Conservation (phyloP, 2,888 invertebrate genomes). For the Eristalis pertinax region DNA sequence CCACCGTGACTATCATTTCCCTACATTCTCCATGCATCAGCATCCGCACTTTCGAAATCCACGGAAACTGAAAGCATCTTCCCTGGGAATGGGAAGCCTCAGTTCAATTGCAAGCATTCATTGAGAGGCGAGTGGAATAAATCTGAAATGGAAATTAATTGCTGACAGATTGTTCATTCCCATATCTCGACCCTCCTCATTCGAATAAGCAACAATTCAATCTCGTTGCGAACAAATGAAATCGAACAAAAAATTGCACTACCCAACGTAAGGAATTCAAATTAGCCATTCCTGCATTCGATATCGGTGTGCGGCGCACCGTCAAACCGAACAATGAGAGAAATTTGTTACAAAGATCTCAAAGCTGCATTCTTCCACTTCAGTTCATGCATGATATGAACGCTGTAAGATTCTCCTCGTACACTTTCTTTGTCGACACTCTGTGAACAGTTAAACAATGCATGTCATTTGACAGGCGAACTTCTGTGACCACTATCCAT, state of each 20-base stretch:
- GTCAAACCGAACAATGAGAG: constrained; percentile 56
- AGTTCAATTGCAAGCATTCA: constrained; percentile 61
- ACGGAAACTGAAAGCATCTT: constrained; percentile 71
- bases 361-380: constrained; percentile 25
- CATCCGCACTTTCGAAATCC: constrained; percentile 69
- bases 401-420: constrained; percentile 4
- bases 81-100: constrained; percentile 64
- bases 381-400: constrained; percentile 54
- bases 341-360: constrained; percentile 53
- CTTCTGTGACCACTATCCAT: constrained; percentile 43
- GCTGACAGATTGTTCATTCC: constrained; percentile 65
- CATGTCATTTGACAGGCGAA: constrained; percentile 67
- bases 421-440: constrained; percentile 58
- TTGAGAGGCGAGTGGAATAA: constrained; percentile 60
- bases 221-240: constrained; percentile 39
- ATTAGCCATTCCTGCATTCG: constrained; percentile 57
- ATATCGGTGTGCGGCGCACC: constrained; percentile 32
- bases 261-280: constrained; percentile 55
- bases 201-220: constrained; percentile 57
- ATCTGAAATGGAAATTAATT: constrained; percentile 72
- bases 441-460: constrained; percentile 66
- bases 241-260: constrained; percentile 28
- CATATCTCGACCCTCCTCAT: constrained; percentile 52
- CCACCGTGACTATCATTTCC: constrained; percentile 11
- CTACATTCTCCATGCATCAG: constrained; percentile 44